Evolutionary conservation across 2,888 invertebrate genomes (phyloP).

Genomic region (Hipparchia sbordonii): DNA sequence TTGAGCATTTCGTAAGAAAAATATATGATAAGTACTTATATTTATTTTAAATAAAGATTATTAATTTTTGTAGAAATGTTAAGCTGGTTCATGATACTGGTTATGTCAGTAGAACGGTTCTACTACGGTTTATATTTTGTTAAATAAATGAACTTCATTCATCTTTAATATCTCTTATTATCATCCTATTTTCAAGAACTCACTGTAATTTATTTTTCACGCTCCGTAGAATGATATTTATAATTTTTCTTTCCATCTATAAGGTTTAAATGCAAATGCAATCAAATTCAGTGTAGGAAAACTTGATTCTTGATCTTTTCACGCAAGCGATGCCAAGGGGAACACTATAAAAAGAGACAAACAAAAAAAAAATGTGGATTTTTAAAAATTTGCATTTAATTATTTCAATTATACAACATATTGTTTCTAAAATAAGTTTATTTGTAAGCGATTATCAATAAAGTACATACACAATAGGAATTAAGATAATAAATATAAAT

Average conservation of each 20-base stretch:
- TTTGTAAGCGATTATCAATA: background rate
- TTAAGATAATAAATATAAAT: background rate
- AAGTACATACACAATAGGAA: background rate
- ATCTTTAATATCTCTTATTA: background rate
- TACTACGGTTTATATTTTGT: background rate
- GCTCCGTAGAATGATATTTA: too few relatives aligned
- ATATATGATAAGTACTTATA: background rate
- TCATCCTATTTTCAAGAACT: background rate
- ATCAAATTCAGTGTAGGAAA: too few relatives aligned
- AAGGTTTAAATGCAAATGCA: too few relatives aligned
- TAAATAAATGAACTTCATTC: slow-evolving; percentile 8
- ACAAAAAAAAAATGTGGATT: background rate
- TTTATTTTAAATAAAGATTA: background rate
- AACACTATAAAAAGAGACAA: background rate
- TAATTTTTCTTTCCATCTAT: too few relatives aligned
- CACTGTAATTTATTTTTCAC: too few relatives aligned
- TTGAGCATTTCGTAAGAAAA: background rate
- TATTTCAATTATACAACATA: too few relatives aligned
- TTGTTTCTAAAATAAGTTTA: too few relatives aligned
- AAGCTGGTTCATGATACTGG: slow-evolving; percentile 2
- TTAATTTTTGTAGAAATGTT: slow-evolving; percentile 12
- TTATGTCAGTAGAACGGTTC: background rate
- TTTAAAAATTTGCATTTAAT: too few relatives aligned
- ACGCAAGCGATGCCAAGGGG: too few relatives aligned
- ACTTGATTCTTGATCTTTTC: too few relatives aligned